Evolutionary conservation across 2,797 vertebrate genomes (phyloP), one percentile per base, ranked within the genome.

Genomic region (Holocentrus rufus): DNA sequence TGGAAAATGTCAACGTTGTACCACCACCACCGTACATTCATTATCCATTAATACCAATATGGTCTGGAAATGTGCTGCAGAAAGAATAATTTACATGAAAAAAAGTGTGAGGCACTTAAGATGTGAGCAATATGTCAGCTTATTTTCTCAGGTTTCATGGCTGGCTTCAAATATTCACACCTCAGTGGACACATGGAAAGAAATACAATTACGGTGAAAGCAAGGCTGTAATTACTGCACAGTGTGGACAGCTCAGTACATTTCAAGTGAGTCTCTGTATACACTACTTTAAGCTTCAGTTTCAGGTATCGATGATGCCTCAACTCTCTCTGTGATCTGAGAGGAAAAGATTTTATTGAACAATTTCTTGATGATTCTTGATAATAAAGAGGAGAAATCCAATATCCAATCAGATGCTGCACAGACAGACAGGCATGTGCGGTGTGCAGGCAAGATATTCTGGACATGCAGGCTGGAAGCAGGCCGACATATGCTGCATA

Each of bases 401-500:
- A 77, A 54, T 65, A 73, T 80, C 46, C 42, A 20, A 36, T 53
- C n/a, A n/a, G n/a, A 58, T 73, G 70, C 69, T 56, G 60, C 58
- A 23, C 13, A 17, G 34, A 59, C 34, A 36, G 18, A 39, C 56
- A 15, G 42, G 42, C 30, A 58, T 36, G 9, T 23, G 17, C 34
- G 5, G 60, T 27, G 69, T 52, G 47, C 22, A 23, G 44, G 65
- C 36, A n/a, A 34, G 54, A 25, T 15, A 11, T n/a, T 49, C 6
- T 34, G 4, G 22, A 42, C 44, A 42, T 17, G 31, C 18, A 5
- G 50, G 52, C 59, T 68, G 59, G 47, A 68, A 75, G 62, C 23
- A 56, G 67, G n/a, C 64, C 42, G 66, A 83, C 89, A 88, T 76
- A 31, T 76, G 85, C 62, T 74, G 76, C n/a, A 1, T 65, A 84